Conservation (phyloP, 2,888 invertebrate genomes). For the Leptinotarsa peninsularis region DNA sequence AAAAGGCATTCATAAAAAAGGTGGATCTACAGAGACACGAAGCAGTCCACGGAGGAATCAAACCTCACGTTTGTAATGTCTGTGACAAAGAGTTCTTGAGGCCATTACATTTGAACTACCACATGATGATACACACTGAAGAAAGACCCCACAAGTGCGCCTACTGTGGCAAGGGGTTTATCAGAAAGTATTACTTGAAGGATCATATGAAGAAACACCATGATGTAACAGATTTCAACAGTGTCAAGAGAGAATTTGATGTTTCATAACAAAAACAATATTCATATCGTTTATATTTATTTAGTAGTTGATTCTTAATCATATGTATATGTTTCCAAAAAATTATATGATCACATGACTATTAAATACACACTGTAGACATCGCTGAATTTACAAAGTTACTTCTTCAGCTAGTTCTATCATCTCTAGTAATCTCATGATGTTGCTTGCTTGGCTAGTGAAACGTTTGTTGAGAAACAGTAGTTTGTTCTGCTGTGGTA, state of each 20-base stretch:
- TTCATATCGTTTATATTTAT: too few species aligned
- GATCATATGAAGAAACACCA: conserved; percentile 56
- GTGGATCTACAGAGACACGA: conserved; percentile 58
- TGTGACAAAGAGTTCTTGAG: conserved; percentile 58
- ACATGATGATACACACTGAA: conserved; percentile 58
- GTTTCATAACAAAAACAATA: neutral
- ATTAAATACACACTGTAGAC: too few species aligned
- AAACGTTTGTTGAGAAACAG: too few species aligned
- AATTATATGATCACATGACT: too few species aligned
- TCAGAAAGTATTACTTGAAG: conserved; percentile 56
- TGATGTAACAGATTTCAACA: conserved; percentile 29
- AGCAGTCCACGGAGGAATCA: conserved; percentile 55
- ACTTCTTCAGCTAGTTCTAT: too few species aligned
- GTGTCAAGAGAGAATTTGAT: neutral
- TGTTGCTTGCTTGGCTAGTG: too few species aligned
- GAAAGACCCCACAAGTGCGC: conserved; percentile 57
- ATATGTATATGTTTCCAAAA: too few species aligned
- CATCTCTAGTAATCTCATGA: too few species aligned
- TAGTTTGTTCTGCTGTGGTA: too few species aligned
- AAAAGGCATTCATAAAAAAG: conserved; percentile 57
- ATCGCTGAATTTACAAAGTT: too few species aligned
- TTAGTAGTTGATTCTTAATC: too few species aligned
- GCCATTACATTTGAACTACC: conserved; percentile 56
- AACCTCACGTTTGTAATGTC: conserved; percentile 53
- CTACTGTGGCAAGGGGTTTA: conserved; percentile 58